Percentiles rank a stretch among this genome's conserved stretches.
phyloP scores from a whole-genome alignment of 92 coral and sea anemone genomes.

The Blastomussa wellsi region DNA sequence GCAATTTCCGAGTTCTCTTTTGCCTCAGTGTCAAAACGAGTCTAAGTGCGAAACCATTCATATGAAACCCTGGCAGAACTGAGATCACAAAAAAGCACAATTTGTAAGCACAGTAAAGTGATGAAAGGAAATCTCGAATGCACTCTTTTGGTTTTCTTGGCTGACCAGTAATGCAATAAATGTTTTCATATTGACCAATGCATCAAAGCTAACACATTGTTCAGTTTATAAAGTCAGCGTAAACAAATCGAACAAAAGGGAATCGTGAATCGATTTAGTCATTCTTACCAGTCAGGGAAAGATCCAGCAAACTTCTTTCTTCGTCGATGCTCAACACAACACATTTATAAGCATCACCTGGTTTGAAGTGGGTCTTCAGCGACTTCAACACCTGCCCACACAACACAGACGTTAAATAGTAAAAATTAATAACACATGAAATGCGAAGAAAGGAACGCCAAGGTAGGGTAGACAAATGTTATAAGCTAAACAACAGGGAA shows the following conservation, averaged over 20 bases:
- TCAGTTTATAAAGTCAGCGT: not conserved
- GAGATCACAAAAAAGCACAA: not conserved
- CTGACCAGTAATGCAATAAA: not conserved
- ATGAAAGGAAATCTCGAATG: too few relatives aligned
- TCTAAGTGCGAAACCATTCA: too few relatives aligned
- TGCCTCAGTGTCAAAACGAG: too few relatives aligned
- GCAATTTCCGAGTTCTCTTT: too few relatives aligned
- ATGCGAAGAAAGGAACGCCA: not conserved
- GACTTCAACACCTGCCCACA: slow-evolving; percentile 63
- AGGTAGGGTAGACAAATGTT: not conserved
- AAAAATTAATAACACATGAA: not conserved
- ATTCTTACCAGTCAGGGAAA: slow-evolving; percentile 71
- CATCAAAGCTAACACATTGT: not conserved
- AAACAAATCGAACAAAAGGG: not conserved
- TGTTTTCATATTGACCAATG: not conserved
- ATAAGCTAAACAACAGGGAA: not conserved
- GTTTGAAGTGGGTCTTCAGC: slow-evolving; percentile 71
- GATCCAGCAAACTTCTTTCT: slow-evolving; percentile 63
- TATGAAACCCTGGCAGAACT: too few relatives aligned
- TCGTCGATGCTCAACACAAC: slow-evolving; percentile 68
- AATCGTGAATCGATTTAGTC: too few relatives aligned
- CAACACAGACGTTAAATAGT: not conserved
- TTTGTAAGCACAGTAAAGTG: not conserved
- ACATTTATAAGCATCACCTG: slow-evolving; percentile 79
- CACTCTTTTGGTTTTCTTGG: not conserved